Evolutionary conservation across 2,113 vertebrate genomes (phyloP).

Genomic region (Dromas ardeola): DNA sequence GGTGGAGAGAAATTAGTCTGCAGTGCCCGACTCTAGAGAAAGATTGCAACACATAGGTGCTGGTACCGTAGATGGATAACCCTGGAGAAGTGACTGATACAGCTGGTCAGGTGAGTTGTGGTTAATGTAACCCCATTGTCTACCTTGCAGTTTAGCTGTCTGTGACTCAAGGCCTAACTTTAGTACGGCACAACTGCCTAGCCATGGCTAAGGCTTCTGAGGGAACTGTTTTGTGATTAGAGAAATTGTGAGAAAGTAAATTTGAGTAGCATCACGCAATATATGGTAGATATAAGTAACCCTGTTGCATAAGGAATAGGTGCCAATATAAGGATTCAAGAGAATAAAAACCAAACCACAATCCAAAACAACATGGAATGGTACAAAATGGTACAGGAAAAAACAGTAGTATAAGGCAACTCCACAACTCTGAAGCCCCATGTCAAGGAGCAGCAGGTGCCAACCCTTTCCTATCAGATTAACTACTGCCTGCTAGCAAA

Average conservation of each 20-base stretch:
- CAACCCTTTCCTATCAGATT: background rate
- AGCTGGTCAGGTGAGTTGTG: rapidly evolving
- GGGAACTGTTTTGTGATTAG: background rate
- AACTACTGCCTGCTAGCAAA: background rate
- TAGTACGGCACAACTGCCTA: background rate
- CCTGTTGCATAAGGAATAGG: background rate
- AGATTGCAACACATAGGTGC: background rate
- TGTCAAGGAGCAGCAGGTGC: background rate
- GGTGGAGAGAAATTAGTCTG: background rate
- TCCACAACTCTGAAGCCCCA: background rate
- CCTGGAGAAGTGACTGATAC: background rate
- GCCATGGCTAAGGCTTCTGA: background rate
- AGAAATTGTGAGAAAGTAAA: background rate
- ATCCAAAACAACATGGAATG: background rate
- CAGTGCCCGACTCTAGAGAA: background rate
- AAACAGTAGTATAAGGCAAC: background rate
- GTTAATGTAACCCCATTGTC: background rate
- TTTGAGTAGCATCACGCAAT: background rate
- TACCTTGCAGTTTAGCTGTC: background rate
- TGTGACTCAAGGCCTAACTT: background rate
- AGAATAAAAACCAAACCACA: background rate
- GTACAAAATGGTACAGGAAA: background rate
- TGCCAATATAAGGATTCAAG: background rate
- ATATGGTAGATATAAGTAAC: background rate
- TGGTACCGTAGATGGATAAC: background rate